A percentile compares a stretch with the other conserved stretches of the same genome.
Evolutionary conservation across 2,113 vertebrate species (phyloP).

Genomic region (Zosterops pallidus): DNA sequence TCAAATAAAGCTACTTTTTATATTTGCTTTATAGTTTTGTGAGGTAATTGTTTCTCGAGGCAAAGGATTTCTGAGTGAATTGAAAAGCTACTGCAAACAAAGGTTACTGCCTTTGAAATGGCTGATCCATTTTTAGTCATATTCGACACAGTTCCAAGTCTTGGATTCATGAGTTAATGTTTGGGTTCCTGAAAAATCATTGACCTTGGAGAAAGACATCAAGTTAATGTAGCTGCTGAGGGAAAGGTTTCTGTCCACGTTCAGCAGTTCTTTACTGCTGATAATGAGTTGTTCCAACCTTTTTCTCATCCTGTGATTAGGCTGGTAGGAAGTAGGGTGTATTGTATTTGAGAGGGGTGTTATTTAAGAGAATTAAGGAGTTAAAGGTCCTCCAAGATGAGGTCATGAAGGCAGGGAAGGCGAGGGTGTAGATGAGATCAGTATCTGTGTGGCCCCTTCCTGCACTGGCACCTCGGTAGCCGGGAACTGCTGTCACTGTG

Average conservation of each 20-base stretch:
- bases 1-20: neutral
- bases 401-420: neutral
- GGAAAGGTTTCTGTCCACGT: neutral
- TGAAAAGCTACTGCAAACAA: neutral
- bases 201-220: neutral
- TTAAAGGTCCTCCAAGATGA: neutral
- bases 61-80: neutral
- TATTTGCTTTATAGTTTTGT: neutral
- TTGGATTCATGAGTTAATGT: neutral
- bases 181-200: neutral
- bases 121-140: neutral
- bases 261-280: neutral
- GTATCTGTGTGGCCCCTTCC: neutral
- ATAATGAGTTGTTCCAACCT: neutral
- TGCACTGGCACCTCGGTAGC: accelerated
- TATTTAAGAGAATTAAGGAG: neutral
- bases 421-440: accelerated
- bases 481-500: neutral
- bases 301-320: neutral
- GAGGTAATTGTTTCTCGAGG: neutral
- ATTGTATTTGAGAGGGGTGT: neutral
- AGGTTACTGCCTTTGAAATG: neutral
- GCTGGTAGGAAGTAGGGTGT: neutral
- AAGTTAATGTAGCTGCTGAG: neutral
- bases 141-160: neutral